Base-by-base conservation (phyloP, 2,888 invertebrate species). In the Aethes cnicana region DNA sequence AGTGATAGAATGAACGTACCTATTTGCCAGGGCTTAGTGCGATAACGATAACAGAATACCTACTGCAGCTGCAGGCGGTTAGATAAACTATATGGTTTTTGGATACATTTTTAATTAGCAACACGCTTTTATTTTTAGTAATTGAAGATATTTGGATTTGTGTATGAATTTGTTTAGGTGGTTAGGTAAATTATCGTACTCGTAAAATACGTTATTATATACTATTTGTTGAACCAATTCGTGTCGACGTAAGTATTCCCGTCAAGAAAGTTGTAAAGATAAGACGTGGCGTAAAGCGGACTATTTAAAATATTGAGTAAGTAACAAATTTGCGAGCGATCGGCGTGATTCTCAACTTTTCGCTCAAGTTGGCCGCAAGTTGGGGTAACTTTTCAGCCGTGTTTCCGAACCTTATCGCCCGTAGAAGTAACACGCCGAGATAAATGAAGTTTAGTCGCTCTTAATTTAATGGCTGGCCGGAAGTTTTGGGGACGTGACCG, bases 401-500 rank as follows among this genome's bases (percentile, higher is more conserved):
- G 84, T 82, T 81, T 78, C 80, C 74, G 72, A 76, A 79, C 80
- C 80, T 87, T 87, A 87, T 85, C 87, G 78, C 73, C 79, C 72
- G 75, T 77, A 69, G 78, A 82, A 84, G 85, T 84, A 85, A 83
- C 85, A 85, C 80, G 80, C 80, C 72, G 82, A 87, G 87, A 86
- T 88, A 87, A 88, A 87, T 86, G 81, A 87, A 87, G 81, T 85
- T 86, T 78, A 80, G 78, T 83, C 81, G 81, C 84, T 84, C 83
- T 82, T 85, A 85, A 87, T 86, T 87, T 86, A 86, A 85, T 85
- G 82, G 82, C 68, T 72, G 72, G 77, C 68, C 75, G 79, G 81
- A 83, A 86, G 82, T 84, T 84, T 69, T 65, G 71, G 65, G 73
- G 74, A 81, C 84, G 83, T 81, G 84, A 80, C 81, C 79, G 76